Evolutionary conservation across 1,140 invertebrate species (phyloP), one percentile per base, ranked within the genome.

Genomic region (Euborellia annulipes): DNA sequence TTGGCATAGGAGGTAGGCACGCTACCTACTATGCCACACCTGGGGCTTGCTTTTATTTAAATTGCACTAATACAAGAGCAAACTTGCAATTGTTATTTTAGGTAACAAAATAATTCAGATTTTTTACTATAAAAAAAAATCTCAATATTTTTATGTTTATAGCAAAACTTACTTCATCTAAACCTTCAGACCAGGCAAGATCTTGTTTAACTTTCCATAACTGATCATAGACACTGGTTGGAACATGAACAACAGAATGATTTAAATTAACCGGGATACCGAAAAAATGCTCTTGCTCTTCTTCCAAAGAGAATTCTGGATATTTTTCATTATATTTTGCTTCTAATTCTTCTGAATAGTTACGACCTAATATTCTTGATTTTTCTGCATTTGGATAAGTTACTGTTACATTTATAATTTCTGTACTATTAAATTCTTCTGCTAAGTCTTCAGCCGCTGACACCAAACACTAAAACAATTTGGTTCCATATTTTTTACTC

Each of bases 151-250:
- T n/a, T n/a, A n/a, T n/a, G n/a, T n/a, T n/a, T n/a, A n/a, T n/a
- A n/a, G n/a, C n/a, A n/a, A n/a, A n/a, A 11, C 23, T 27, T 27
- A 27, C 75, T 20, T 82, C 67, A 60, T 94, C 87, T 21, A 98
- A 65, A 3, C 65, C 64, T 59, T 85, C 80, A 0, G 89, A 89
- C 90, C 90, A 95, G 55, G 77, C 65, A 41, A 95, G 85, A 1
- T 81, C 78, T 54, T 81, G 77, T 27, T 75, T 50, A 0, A 85
- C 75, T 19, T 36, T 63, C 60, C 66, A 68, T 85, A 82, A 73
- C 73, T 69, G 66, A 61, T 93, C 88, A 64, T 78, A 95, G 16
- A 96, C 83, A 68, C 92, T 93, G 2, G 88, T 89, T 1, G 93
- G 91, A 9, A 96, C 82, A 62, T 97, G 91, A 21, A 96, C 82